A percentile compares a stretch with the other conserved stretches of the same genome.
Evolutionary conservation across 2,888 invertebrate genomes (phyloP).

Genomic region (Parnassius orleans): DNA sequence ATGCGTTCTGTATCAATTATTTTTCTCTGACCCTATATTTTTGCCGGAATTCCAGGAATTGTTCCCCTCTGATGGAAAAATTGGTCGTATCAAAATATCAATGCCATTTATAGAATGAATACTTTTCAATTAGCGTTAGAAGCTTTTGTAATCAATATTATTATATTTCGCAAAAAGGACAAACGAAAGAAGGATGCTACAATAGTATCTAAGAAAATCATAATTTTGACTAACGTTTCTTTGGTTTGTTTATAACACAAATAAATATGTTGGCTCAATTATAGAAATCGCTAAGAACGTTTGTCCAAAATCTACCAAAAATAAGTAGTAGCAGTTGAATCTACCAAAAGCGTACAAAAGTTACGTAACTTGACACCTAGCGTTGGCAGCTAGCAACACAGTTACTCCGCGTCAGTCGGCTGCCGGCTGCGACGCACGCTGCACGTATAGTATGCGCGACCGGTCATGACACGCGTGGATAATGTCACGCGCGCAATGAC

Average conservation of each 20-base stretch:
- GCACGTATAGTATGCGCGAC: slow-evolving; percentile 54
- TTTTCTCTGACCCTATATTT: slow-evolving; percentile 30
- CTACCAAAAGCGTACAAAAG: slow-evolving; percentile 29
- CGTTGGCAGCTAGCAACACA: slow-evolving; percentile 43
- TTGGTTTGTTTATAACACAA: no score
- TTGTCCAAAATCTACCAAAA: slow-evolving; percentile 6
- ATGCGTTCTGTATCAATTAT: slow-evolving; percentile 45
- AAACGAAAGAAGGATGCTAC: no score
- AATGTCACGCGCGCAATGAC: slow-evolving; percentile 54
- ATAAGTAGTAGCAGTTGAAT: slow-evolving; percentile 20
- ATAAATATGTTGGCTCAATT: no score
- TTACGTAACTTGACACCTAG: slow-evolving; percentile 42
- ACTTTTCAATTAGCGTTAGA: neutral
- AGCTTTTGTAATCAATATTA: no score
- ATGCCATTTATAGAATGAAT: neutral
- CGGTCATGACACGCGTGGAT: slow-evolving; percentile 42
- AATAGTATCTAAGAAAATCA: no score
- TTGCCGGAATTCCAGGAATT: slow-evolving; percentile 56
- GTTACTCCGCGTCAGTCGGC: slow-evolving; percentile 59
- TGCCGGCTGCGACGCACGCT: slow-evolving; percentile 56
- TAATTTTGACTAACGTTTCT: no score
- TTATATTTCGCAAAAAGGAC: no score
- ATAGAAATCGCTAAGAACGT: no score
- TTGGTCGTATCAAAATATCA: slow-evolving; percentile 10
- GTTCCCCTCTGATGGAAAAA: slow-evolving; percentile 44